These are phyloP conservation scores for Myotis vivesi DNA, from an alignment of 2,797 vertebrate species.

Conservation along the genomic window DNA sequence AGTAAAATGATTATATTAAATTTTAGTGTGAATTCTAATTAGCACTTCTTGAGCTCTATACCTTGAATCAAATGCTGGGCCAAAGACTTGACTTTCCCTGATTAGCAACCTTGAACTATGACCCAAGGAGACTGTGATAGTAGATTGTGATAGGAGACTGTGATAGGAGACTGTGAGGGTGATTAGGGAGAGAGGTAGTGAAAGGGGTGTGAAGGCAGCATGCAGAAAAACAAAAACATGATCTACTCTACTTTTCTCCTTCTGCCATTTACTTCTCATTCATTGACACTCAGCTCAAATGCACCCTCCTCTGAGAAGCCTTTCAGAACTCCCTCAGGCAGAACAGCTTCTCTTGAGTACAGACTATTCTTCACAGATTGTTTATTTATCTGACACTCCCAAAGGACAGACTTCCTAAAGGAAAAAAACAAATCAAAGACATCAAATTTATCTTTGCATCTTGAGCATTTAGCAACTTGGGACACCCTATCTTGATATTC, in stretches of 20 bases:
- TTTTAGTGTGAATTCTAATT: not conserved
- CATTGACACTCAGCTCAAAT: not conserved
- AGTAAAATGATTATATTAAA: not conserved
- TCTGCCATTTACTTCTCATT: not conserved
- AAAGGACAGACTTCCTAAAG: not conserved
- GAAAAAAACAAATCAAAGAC: not conserved
- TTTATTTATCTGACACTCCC: not conserved
- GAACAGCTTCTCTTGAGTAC: not conserved
- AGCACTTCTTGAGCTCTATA: no score
- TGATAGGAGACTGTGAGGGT: not conserved
- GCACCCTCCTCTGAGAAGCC: not conserved
- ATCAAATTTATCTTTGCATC: not conserved
- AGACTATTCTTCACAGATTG: not conserved
- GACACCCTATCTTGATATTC: not conserved
- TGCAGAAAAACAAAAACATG: not conserved
- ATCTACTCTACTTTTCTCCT: not conserved
- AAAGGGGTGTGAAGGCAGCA: not conserved
- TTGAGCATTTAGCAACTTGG: not conserved
- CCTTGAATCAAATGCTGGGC: not conserved
- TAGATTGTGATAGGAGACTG: not conserved
- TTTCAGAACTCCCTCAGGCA: not conserved
- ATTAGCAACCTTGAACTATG: not conserved
- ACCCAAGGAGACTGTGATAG: not conserved
- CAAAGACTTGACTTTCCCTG: no score
- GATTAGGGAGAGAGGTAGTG: not conserved